Conservation (phyloP, 2,113 vertebrate genomes). For the Camelus dromedarius region DNA sequence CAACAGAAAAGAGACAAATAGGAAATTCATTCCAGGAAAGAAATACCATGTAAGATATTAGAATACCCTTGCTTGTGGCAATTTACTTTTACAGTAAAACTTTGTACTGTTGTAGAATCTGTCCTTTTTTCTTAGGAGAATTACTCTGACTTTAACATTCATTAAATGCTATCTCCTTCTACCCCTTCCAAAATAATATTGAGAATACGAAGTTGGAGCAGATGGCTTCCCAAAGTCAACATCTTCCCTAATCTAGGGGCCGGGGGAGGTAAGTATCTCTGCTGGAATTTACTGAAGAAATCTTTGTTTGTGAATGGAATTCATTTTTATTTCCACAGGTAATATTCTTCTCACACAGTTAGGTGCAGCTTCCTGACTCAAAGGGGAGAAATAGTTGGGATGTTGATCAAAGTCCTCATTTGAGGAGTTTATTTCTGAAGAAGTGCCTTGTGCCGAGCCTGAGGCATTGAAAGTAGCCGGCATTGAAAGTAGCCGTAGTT, state of each 20-base stretch:
- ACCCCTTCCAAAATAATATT: conserved; percentile 50
- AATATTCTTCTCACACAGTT: conserved; percentile 69
- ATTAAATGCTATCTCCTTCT: conserved; percentile 45
- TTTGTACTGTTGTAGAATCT: neutral
- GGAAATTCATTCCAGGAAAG: neutral
- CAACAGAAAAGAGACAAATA: neutral
- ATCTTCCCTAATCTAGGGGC: conserved; percentile 33
- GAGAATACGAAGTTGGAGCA: conserved; percentile 40
- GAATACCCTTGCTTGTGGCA: neutral
- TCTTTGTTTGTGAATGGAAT: conserved; percentile 61
- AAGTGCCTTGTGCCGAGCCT: neutral
- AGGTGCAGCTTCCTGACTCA: conserved; percentile 37
- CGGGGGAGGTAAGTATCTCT: conserved; percentile 11
- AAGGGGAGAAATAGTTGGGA: neutral
- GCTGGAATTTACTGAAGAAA: conserved; percentile 63
- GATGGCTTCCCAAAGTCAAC: conserved; percentile 55
- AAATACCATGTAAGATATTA: neutral
- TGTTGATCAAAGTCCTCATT: conserved; percentile 72
- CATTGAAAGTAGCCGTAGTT: neutral
- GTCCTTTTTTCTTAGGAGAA: neutral
- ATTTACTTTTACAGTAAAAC: neutral
- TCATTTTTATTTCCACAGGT: conserved; percentile 60
- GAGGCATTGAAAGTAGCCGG: neutral
- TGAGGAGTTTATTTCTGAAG: neutral
- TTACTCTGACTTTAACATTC: conserved; percentile 59